These are phyloP conservation scores for Epinotia bilunana DNA, from an alignment of 2,888 invertebrate species.

Conservation along the genomic window DNA sequence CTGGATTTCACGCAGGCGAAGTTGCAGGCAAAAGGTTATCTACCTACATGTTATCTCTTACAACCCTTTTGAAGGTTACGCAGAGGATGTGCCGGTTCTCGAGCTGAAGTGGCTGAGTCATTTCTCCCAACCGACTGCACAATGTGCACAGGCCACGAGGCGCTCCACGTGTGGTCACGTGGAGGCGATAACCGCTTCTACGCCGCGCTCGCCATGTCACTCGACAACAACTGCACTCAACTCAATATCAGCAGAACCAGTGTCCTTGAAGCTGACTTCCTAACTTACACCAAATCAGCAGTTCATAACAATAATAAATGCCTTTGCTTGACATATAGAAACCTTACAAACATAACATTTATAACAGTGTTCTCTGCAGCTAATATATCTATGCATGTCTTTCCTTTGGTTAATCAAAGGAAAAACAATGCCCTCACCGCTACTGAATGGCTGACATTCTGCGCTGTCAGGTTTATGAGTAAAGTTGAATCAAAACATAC, in stretches of 20 bases:
- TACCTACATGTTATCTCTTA: not conserved
- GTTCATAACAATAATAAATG: not conserved
- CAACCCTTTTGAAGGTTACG: conserved; percentile 11
- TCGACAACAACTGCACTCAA: conserved; percentile 46
- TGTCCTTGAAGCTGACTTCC: conserved; percentile 9
- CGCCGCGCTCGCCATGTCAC: conserved; percentile 61
- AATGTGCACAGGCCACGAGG: conserved; percentile 66
- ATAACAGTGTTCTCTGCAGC: not conserved
- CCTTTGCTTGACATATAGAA: not conserved
- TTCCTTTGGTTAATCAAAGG: not conserved
- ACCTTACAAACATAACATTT: not conserved
- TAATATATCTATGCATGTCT: not conserved
- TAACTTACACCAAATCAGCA: not conserved
- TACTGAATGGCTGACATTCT: conserved; percentile 20
- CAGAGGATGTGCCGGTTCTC: conserved; percentile 2
- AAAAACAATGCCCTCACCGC: conserved; percentile 1
- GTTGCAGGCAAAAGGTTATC: not conserved
- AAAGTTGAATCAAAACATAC: conserved; percentile 24
- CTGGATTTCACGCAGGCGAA: too few species aligned
- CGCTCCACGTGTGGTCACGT: conserved; percentile 68
- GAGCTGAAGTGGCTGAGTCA: conserved; percentile 29
- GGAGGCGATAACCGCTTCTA: conserved; percentile 53
- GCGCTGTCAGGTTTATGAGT: conserved; percentile 32
- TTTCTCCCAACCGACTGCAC: conserved; percentile 50
- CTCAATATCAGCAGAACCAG: conserved; percentile 43